A percentile compares a stretch with the other conserved stretches of the same genome.
phyloP scores from a whole-genome alignment of 2,113 vertebrate species.

The Cyphomyrus plagiostoma region DNA sequence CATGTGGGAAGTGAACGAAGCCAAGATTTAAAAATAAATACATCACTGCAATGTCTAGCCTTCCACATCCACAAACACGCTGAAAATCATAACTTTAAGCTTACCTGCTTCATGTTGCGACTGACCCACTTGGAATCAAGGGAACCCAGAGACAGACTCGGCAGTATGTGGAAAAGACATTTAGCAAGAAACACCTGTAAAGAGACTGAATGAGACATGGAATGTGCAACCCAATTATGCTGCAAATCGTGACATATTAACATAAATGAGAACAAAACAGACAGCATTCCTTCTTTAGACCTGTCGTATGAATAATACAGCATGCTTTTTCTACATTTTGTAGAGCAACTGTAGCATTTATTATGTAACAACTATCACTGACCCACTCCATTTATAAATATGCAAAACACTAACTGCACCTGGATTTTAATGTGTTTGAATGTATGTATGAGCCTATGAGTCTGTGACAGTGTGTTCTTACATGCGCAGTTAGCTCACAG shows the following conservation, averaged over 20 bases:
- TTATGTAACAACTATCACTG: not conserved
- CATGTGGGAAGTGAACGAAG: not conserved
- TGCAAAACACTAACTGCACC: too few species aligned
- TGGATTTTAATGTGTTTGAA: not conserved
- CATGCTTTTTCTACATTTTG: not conserved
- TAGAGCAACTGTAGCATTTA: not conserved
- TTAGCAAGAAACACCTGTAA: constrained; percentile 81
- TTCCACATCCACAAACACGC: constrained; percentile 15
- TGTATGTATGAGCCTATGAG: not conserved
- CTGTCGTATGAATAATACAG: not conserved
- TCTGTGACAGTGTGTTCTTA: not conserved
- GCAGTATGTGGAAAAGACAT: constrained; percentile 78
- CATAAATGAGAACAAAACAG: not conserved
- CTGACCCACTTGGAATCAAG: constrained; percentile 80
- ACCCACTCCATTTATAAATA: not conserved
- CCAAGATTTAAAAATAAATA: not conserved
- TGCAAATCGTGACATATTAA: not conserved
- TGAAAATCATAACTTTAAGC: constrained; percentile 22
- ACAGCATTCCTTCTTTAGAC: not conserved
- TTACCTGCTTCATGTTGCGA: constrained; percentile 82
- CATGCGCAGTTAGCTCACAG: not conserved
- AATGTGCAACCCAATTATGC: not conserved
- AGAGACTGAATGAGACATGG: constrained; percentile 28
- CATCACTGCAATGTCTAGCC: not conserved
- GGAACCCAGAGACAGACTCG: constrained; percentile 72